These are phyloP conservation scores for Meiosimyza decipiens DNA, from an alignment of 2,888 invertebrate species.

Conservation along the genomic window DNA sequence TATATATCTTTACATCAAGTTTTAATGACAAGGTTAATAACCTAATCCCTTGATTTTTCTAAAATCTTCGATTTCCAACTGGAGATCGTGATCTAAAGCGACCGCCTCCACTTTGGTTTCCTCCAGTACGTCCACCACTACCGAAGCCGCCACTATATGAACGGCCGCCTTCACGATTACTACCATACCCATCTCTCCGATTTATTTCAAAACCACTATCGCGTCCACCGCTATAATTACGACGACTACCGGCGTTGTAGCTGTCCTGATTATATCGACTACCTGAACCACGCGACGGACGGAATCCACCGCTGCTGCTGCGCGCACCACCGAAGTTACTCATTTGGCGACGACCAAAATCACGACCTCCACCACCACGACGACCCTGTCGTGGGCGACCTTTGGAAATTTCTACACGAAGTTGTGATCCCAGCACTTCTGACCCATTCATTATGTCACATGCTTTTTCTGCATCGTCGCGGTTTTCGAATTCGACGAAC, in stretches of 20 bases:
- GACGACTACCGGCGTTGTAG: conserved; percentile 64
- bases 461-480: conserved; percentile 89
- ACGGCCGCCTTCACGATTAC: conserved; percentile 62
- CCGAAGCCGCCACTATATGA: conserved; percentile 66
- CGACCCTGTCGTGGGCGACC: conserved; percentile 80
- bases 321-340: conserved; percentile 68
- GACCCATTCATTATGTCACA: conserved; percentile 87
- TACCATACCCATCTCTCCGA: conserved; percentile 44
- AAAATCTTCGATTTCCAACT: conserved; percentile 52
- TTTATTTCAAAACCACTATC: conserved; percentile 41
- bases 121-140: conserved; percentile 65
- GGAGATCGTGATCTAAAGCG: conserved; percentile 65
- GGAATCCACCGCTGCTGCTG: conserved; percentile 67
- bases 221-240: conserved; percentile 47
- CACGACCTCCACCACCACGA: conserved; percentile 69
- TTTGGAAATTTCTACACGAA: conserved; percentile 88
- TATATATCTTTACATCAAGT: no score
- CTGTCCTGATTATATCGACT: conserved; percentile 52
- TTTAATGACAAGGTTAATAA: no score
- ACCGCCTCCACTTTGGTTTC: conserved; percentile 57
- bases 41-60: conserved; percentile 19
- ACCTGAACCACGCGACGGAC: conserved; percentile 68
- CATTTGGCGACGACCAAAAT: conserved; percentile 71
- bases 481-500: conserved; percentile 91
- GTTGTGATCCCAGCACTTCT: conserved; percentile 86